Evolutionary conservation across 35 echinoderm and acorn worm species (phyloP), one percentile per base, ranked within the genome.

Genomic region (Chiridota heheva): DNA sequence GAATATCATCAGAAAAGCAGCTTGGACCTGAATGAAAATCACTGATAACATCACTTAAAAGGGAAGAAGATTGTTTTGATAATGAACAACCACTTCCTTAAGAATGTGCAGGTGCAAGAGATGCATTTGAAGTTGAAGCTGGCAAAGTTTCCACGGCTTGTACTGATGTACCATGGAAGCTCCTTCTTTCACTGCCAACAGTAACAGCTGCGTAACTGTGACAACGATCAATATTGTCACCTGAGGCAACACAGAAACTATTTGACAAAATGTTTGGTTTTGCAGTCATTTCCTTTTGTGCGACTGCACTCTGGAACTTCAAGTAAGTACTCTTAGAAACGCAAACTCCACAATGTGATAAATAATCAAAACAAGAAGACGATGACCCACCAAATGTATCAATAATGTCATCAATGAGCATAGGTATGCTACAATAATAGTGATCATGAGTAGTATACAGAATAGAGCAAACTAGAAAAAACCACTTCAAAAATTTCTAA

Each of bases 101-200:
- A 17, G 48, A 40, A 39, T 61, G 24, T 4, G 6, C 40, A 62
- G 5, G 36, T 4, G 16, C 30, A 18, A 33, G 31, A 0, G 83
- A 76, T 42, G 27, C 2, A 46, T n/a, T n/a, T n/a, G n/a, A n/a
- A n/a, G n/a, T n/a, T n/a, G n/a, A n/a, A n/a, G n/a, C n/a, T n/a
- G 83, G 70, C 27, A 63, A 34, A 24, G 83, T 58, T 36, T 86
- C 83, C 17, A 86, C 72, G 42, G 70, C 83, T 42, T 77, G 72
- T 3, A 86, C 83, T 47, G 83, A 86, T 18, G 83, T 86, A 46
- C 83, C 83, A 77, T 86, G 67, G 15, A 86, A 86, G 1, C 83
- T 60, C 49, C 83, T 86, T 5, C 22, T 30, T 31, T 66, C 42
- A 24, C 65, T 27, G n/a, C 29, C 53, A 22, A 43, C 67, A 35